Conservation (phyloP, 1,140 invertebrate genomes). For the Cyrtorhinus lividipennis region DNA sequence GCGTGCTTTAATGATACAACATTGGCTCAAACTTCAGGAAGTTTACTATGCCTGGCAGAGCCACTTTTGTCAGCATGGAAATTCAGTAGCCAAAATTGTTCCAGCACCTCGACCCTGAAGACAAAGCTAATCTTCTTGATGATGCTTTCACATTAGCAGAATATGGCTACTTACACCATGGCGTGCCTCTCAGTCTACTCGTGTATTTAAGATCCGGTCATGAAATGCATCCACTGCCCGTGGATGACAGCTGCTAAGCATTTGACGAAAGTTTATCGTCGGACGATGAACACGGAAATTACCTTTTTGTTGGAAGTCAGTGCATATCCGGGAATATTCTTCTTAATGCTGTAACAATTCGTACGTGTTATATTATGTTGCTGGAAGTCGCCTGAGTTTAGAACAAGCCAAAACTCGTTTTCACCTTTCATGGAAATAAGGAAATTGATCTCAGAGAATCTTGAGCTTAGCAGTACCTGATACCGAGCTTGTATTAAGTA, state of each 20-base stretch:
- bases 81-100: too few species aligned
- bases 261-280: not conserved
- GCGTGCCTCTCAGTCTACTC: slow-evolving; percentile 41
- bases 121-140: slow-evolving; percentile 48
- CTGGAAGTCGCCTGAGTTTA: too few species aligned
- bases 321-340: too few species aligned
- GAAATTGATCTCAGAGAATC: too few species aligned
- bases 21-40: slow-evolving; percentile 26
- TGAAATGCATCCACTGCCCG: slow-evolving; percentile 41
- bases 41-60: not conserved
- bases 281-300: not conserved
- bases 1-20: not conserved
- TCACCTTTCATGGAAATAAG: too few species aligned
- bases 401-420: too few species aligned
- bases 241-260: slow-evolving; percentile 35
- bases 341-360: too few species aligned
- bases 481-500: too few species aligned
- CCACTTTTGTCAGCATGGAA: not conserved
- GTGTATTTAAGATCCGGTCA: slow-evolving; percentile 39
- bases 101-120: slow-evolving; percentile 33
- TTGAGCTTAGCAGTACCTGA: too few species aligned
- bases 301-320: not conserved
- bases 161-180: slow-evolving; percentile 40
- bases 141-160: slow-evolving; percentile 38
- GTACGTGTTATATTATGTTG: too few species aligned